A percentile compares a stretch with the other conserved stretches of the same genome.
Conservation (phyloP, 1,140 invertebrate genomes). For the Hypothenemus hampei region DNA sequence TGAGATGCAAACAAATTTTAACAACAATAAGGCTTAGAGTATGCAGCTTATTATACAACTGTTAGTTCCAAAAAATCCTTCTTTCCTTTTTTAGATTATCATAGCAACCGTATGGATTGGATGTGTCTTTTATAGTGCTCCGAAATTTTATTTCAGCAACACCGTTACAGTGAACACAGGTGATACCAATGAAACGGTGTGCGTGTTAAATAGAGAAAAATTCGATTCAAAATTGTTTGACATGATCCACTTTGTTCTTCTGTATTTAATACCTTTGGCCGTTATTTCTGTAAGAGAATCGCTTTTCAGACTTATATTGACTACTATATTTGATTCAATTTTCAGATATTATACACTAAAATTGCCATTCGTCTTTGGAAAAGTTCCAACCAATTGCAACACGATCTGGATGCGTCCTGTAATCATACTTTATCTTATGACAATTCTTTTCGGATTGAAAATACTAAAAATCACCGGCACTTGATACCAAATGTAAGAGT, state of each 20-base stretch:
- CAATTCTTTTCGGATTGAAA: no score
- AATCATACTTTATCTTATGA: no score
- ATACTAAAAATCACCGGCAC: no score
- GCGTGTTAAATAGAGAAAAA: slow-evolving; percentile 64
- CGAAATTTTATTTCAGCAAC: slow-evolving; percentile 69
- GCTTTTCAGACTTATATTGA: not conserved
- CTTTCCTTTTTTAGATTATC: slow-evolving; percentile 51
- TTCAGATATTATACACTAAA: slow-evolving; percentile 62
- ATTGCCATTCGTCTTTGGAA: slow-evolving; percentile 71
- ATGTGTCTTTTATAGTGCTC: slow-evolving; percentile 69
- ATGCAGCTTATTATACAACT: slow-evolving; percentile 46
- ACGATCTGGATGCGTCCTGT: slow-evolving; percentile 43
- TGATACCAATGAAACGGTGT: slow-evolving; percentile 58
- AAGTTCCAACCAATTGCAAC: slow-evolving; percentile 56
- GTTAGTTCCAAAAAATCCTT: no score
- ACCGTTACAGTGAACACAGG: slow-evolving; percentile 53
- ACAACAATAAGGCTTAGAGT: slow-evolving; percentile 65
- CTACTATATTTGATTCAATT: not conserved
- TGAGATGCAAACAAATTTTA: slow-evolving; percentile 71
- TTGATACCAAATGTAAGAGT: no score
- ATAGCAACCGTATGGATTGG: slow-evolving; percentile 62
- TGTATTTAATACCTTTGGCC: slow-evolving; percentile 67
- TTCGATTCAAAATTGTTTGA: slow-evolving; percentile 72
- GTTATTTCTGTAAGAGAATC: slow-evolving; percentile 62
- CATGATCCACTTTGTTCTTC: slow-evolving; percentile 68